These are phyloP conservation scores for Chromobotia macracanthus DNA, from an alignment of 2,797 vertebrate genomes.

Conservation along the genomic window DNA sequence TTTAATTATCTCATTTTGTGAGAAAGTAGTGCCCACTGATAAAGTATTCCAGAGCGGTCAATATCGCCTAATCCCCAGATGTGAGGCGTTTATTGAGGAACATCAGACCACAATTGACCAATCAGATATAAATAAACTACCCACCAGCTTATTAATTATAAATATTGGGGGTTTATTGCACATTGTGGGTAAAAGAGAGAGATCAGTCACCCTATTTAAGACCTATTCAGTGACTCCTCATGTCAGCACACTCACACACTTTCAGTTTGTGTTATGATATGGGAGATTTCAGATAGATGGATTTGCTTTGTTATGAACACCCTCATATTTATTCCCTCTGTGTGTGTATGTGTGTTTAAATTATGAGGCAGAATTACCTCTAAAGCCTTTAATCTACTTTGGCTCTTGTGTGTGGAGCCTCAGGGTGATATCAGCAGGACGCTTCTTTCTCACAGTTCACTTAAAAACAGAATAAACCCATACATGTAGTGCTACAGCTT, in stretches of 20 bases:
- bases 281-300: not conserved
- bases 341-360: conserved; percentile 28
- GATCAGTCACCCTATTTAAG: not conserved
- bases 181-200: not conserved
- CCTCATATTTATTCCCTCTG: not conserved
- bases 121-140: no score
- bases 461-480: not conserved
- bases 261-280: conserved; percentile 5
- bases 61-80: no score
- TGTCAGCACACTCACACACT: not conserved
- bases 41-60: no score
- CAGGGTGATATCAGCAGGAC: conserved; percentile 29
- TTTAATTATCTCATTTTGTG: no score
- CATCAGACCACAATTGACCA: no score
- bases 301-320: not conserved
- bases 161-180: no score
- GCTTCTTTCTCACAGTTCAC: conserved; percentile 9
- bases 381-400: conserved; percentile 54
- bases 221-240: no score
- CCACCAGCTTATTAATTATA: no score
- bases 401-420: conserved; percentile 29
- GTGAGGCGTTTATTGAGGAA: no score
- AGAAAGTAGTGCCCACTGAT: no score
- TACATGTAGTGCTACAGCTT: not conserved
- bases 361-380: conserved; percentile 48